Percentiles rank a stretch among this genome's conserved stretches.
Evolutionary conservation across 2,888 invertebrate genomes (phyloP).

Genomic region (Trilocha varians): DNA sequence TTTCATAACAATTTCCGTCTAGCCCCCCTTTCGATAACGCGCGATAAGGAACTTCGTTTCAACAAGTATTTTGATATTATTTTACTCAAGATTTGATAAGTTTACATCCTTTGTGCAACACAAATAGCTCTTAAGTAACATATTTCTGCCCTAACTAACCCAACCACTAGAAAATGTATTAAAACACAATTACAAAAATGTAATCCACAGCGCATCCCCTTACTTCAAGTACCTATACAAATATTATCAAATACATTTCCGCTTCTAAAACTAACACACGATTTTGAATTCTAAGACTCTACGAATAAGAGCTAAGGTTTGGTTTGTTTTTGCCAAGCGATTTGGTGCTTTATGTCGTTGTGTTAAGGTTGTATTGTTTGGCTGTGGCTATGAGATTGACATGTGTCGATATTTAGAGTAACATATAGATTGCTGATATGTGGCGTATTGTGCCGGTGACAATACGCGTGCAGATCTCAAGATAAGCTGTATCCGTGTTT

Average conservation of each 20-base stretch:
- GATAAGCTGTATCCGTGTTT: neutral
- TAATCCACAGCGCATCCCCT: conserved; percentile 57
- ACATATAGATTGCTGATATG: conserved; percentile 22
- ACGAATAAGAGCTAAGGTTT: neutral
- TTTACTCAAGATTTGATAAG: conserved; percentile 8
- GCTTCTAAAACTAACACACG: neutral
- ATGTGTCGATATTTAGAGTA: conserved; percentile 57
- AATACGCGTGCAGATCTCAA: neutral
- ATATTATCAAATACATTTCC: conserved; percentile 10
- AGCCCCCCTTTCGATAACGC: too few relatives aligned
- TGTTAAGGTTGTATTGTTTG: conserved; percentile 18
- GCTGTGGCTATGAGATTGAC: conserved; percentile 49
- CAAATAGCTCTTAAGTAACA: neutral
- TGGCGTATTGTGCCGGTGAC: neutral
- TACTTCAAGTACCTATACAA: conserved; percentile 50
- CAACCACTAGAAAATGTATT: conserved; percentile 46
- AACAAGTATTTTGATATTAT: conserved; percentile 1
- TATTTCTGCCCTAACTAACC: conserved; percentile 18
- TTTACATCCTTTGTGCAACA: neutral
- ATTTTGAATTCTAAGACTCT: neutral
- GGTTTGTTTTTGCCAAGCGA: too few relatives aligned
- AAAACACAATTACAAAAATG: conserved; percentile 56
- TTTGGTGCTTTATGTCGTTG: too few relatives aligned
- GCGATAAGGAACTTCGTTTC: too few relatives aligned
- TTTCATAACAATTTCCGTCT: too few relatives aligned